Conservation (phyloP, 2,113 vertebrate genomes). For the Melanocharis versteri region DNA sequence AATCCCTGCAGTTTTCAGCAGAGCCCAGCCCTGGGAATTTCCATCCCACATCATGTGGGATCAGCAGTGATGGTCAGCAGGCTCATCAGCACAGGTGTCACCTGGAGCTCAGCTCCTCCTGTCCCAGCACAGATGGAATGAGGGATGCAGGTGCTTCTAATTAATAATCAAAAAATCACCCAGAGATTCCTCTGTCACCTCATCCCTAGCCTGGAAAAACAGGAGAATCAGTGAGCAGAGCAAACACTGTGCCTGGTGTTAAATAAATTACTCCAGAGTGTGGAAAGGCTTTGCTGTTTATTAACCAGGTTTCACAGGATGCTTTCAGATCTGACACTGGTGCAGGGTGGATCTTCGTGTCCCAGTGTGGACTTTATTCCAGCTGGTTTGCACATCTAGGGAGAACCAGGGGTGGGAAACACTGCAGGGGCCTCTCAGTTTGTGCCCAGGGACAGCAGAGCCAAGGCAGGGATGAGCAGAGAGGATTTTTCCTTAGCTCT, state of each 20-base stretch:
- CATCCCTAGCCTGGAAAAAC: neutral
- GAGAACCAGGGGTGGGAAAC: neutral
- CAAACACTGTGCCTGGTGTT: neutral
- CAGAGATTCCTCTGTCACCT: neutral
- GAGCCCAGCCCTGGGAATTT: neutral
- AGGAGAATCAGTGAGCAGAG: neutral
- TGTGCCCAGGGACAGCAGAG: neutral
- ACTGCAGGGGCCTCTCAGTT: neutral
- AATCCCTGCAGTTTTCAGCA: neutral
- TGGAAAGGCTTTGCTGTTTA: neutral
- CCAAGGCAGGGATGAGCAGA: neutral
- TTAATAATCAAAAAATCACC: neutral
- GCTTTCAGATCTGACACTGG: neutral
- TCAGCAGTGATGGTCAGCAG: neutral
- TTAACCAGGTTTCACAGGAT: neutral
- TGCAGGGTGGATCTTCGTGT: neutral
- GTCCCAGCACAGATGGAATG: neutral
- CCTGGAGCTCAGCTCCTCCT: neutral
- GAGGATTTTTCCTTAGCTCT: neutral
- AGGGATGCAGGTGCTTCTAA: neutral
- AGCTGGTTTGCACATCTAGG: neutral
- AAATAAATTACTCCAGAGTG: neutral
- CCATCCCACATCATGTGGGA: accelerated
- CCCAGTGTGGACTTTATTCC: neutral
- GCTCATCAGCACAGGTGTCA: neutral